These are phyloP conservation scores for Clepsis dumicolana DNA, from an alignment of 2,888 invertebrate species.

Conservation along the genomic window DNA sequence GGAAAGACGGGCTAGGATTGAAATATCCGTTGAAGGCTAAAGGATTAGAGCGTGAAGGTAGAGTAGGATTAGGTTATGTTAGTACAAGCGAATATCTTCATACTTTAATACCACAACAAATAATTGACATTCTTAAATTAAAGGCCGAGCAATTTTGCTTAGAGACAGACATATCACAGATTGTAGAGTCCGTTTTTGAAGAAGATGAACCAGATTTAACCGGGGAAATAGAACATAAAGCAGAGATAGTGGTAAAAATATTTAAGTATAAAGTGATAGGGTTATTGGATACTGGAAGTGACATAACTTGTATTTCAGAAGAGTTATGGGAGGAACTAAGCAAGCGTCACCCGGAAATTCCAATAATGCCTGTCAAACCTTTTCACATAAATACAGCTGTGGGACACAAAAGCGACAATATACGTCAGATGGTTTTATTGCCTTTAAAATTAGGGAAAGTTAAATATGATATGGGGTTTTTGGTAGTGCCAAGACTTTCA, in stretches of 20 bases:
- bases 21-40: slow-evolving; percentile 2
- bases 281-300: slow-evolving; percentile 45
- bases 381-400: slow-evolving; percentile 42
- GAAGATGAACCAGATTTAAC: slow-evolving; percentile 12
- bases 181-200: slow-evolving; percentile 1
- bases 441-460: slow-evolving; percentile 14
- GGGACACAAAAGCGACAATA: slow-evolving; percentile 42
- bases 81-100: neutral
- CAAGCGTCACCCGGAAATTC: neutral
- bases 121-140: slow-evolving; percentile 1
- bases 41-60: neutral
- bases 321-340: slow-evolving; percentile 4
- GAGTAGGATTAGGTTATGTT: neutral
- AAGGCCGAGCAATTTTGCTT: neutral
- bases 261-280: neutral
- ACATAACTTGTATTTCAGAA: slow-evolving; percentile 44
- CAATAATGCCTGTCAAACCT: slow-evolving; percentile 27
- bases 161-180: neutral
- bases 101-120: neutral
- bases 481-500: slow-evolving; percentile 30
- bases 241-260: slow-evolving; percentile 25
- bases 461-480: neutral
- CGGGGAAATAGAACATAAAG: no score
- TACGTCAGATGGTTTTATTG: no score
- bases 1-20: slow-evolving; percentile 25